Evolutionary conservation across 2,797 vertebrate genomes (phyloP).

Genomic region (Cuniculus paca): DNA sequence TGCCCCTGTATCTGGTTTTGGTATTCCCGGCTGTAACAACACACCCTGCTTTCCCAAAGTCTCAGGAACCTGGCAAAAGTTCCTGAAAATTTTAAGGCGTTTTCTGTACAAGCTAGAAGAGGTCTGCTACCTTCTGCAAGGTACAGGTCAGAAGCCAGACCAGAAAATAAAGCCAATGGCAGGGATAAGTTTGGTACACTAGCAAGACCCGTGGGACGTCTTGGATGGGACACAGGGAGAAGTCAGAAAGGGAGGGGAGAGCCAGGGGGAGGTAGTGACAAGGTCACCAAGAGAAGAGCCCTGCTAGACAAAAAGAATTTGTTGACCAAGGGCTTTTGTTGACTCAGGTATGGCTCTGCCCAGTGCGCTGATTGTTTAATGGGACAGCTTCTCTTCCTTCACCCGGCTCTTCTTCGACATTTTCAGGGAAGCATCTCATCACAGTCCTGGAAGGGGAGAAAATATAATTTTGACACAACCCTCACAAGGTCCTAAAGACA

Average conservation of each 20-base stretch:
- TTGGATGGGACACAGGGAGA: background rate
- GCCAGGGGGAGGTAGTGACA: background rate
- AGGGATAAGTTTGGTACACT: background rate
- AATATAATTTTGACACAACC: background rate
- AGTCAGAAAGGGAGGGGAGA: background rate
- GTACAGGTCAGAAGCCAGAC: background rate
- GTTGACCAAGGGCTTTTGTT: background rate
- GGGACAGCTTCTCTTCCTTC: background rate
- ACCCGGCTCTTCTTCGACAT: background rate
- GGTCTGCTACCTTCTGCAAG: background rate
- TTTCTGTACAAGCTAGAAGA: background rate
- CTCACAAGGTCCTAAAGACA: background rate
- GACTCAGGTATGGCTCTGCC: background rate
- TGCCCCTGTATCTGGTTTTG: background rate
- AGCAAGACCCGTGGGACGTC: background rate
- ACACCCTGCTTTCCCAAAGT: background rate
- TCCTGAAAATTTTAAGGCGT: background rate
- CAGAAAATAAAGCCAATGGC: background rate
- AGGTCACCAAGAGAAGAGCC: background rate
- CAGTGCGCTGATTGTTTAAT: background rate
- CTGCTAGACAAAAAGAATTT: background rate
- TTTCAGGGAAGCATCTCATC: background rate
- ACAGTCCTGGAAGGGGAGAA: background rate
- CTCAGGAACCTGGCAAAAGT: background rate
- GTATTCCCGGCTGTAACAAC: background rate